Conservation (phyloP, 2,113 vertebrate species). For the Meleagris gallopavo region DNA sequence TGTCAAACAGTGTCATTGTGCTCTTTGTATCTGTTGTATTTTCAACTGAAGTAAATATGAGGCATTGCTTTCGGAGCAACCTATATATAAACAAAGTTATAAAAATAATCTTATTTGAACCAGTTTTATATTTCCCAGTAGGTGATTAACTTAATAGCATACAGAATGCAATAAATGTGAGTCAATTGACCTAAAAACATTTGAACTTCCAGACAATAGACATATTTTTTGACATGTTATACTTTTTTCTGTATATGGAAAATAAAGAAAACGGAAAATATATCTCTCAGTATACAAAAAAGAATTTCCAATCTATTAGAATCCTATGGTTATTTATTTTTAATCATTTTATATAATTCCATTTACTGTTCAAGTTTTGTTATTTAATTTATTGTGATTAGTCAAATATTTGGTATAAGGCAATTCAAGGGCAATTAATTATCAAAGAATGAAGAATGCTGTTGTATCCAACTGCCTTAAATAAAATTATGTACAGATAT, state of each 20-base stretch:
- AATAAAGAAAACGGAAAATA: not conserved
- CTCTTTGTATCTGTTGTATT: not conserved
- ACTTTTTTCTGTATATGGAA: not conserved
- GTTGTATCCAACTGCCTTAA: not conserved
- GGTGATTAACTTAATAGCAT: slow-evolving; percentile 41
- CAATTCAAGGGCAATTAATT: not conserved
- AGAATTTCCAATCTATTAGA: not conserved
- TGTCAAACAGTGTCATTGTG: not conserved
- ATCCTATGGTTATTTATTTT: not conserved
- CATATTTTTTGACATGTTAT: not conserved
- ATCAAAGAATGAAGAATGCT: not conserved
- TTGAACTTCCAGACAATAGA: slow-evolving; percentile 9
- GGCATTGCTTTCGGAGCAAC: not conserved
- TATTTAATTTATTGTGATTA: not conserved
- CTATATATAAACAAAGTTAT: slow-evolving; percentile 4
- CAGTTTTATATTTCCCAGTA: slow-evolving; percentile 22
- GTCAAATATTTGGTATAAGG: not conserved
- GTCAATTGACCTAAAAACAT: slow-evolving; percentile 46
- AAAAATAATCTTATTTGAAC: slow-evolving; percentile 60
- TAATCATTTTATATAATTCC: not conserved
- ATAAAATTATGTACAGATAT: not conserved
- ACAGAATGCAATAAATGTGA: slow-evolving; percentile 3
- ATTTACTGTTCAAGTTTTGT: not conserved
- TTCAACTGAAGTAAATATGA: not conserved
- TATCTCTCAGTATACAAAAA: not conserved